Evolutionary conservation across 2,113 vertebrate genomes (phyloP).

Genomic region (Anarrhichthys ocellatus): DNA sequence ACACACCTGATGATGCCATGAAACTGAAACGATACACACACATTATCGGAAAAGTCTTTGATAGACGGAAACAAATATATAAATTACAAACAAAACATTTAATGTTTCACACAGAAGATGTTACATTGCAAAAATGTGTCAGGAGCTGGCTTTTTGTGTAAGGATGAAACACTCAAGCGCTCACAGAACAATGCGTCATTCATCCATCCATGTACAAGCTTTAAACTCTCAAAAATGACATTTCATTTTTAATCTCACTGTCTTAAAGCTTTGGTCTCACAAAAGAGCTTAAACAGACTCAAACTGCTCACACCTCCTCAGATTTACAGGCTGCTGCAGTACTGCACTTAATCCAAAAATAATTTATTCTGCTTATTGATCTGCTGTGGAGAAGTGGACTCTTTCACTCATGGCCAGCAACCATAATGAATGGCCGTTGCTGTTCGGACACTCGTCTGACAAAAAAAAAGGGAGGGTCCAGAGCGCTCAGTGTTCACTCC

Average conservation of each 20-base stretch:
- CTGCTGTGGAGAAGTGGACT: constrained; percentile 32
- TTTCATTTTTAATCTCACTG: constrained; percentile 32
- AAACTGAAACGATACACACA: not conserved
- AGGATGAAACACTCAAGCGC: constrained; percentile 31
- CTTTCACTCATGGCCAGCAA: constrained; percentile 35
- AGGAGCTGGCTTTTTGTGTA: constrained; percentile 17
- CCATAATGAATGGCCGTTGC: constrained; percentile 41
- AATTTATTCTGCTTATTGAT: constrained; percentile 61
- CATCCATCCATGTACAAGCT: not conserved
- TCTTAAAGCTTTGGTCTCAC: constrained; percentile 21
- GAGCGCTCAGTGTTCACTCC: constrained; percentile 2
- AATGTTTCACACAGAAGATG: constrained; percentile 14
- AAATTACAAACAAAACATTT: constrained; percentile 19
- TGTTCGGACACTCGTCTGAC: constrained; percentile 36
- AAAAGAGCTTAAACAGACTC: constrained; percentile 25
- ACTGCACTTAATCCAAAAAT: constrained; percentile 50
- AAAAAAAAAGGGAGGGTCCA: constrained; percentile 24
- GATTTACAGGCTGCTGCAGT: constrained; percentile 25
- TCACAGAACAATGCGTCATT: constrained; percentile 19
- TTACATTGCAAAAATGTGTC: constrained; percentile 7
- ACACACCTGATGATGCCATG: not conserved
- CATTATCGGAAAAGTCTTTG: not conserved
- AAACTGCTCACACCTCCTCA: constrained; percentile 23
- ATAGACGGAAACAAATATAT: not conserved
- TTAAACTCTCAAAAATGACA: constrained; percentile 21